Evolutionary conservation across 64 coral and sea anemone species (phyloP).

Genomic region (Pocillopora damicornis): DNA sequence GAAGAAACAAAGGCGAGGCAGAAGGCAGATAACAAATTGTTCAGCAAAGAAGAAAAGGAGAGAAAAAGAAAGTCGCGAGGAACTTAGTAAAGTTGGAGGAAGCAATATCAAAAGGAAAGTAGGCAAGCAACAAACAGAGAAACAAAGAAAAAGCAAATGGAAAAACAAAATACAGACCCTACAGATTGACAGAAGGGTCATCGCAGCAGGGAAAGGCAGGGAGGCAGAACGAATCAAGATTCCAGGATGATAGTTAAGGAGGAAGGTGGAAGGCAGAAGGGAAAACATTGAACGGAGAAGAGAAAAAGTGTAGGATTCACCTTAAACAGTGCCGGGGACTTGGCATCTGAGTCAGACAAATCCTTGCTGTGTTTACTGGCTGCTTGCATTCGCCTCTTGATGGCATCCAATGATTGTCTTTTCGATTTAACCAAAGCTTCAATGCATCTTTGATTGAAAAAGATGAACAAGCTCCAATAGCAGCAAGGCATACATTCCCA

Average conservation of each 20-base stretch:
- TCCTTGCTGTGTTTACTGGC: conserved; percentile 51
- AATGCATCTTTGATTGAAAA: conserved; percentile 61
- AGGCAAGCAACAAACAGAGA: background rate
- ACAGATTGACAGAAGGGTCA: background rate
- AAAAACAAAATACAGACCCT: background rate
- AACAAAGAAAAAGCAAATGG: background rate
- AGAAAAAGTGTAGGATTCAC: background rate
- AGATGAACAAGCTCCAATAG: conserved; percentile 80
- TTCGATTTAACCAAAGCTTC: conserved; percentile 58
- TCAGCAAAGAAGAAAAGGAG: background rate
- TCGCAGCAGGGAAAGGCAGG: no score
- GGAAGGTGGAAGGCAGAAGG: background rate
- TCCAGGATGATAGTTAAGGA: background rate
- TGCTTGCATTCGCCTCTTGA: conserved; percentile 61
- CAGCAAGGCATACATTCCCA: conserved; percentile 98
- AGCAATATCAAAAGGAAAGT: background rate
- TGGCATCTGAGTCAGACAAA: background rate
- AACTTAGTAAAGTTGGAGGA: background rate
- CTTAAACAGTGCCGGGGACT: conserved; percentile 55
- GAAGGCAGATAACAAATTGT: background rate
- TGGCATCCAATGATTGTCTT: conserved; percentile 49
- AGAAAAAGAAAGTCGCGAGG: background rate
- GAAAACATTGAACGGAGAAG: background rate
- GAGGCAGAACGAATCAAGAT: no score
- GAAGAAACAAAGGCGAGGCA: background rate